These are phyloP conservation scores for Hypercompe scribonia DNA, from an alignment of 2,888 invertebrate species.

Conservation along the genomic window DNA sequence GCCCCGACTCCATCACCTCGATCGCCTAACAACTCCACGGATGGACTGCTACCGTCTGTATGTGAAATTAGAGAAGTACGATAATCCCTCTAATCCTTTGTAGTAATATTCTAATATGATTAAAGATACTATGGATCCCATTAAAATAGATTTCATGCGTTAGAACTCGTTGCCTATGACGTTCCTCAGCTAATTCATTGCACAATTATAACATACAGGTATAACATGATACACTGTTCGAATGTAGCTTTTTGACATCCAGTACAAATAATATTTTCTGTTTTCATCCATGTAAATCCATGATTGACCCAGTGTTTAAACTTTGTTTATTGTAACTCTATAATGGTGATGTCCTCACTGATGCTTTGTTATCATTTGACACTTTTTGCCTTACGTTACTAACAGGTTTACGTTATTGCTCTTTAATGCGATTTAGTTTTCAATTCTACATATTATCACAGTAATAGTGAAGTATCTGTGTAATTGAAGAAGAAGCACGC, in stretches of 20 bases:
- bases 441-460: not conserved
- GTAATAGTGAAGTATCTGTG: not conserved
- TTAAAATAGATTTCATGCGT: not conserved
- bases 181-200: not conserved
- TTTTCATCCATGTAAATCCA: no score
- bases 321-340: no score
- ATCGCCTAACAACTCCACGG: slow-evolving; percentile 92
- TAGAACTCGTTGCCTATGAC: not conserved
- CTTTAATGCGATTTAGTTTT: no score
- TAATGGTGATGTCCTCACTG: not conserved
- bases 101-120: slow-evolving; percentile 44
- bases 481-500: not conserved
- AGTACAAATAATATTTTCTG: not conserved
- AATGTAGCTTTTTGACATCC: not conserved
- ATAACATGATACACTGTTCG: not conserved
- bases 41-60: slow-evolving; percentile 93
- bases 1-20: slow-evolving; percentile 91
- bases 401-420: no score
- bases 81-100: slow-evolving; percentile 63
- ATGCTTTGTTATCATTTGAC: no score
- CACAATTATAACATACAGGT: no score
- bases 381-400: no score
- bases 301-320: not conserved
- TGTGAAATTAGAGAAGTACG: slow-evolving; percentile 92
- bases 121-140: slow-evolving; percentile 7